Evolutionary conservation across 2,113 vertebrate species (phyloP).

Genomic region (Struthidea cinerea): DNA sequence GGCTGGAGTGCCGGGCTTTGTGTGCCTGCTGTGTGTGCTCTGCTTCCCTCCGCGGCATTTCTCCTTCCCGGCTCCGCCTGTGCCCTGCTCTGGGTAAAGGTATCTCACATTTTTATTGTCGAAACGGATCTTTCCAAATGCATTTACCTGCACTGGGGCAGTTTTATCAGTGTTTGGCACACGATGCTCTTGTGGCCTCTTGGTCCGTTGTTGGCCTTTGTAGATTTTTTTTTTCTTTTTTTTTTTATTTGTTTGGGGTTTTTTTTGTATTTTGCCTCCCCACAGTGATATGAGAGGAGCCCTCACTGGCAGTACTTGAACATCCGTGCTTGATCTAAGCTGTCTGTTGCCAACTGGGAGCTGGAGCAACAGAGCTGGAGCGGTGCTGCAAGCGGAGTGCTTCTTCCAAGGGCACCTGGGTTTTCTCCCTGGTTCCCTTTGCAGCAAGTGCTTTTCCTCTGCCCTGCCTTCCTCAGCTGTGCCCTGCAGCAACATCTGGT

Average conservation of each 20-base stretch:
- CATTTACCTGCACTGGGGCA: not conserved
- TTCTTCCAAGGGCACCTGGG: constrained; percentile 46
- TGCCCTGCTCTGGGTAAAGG: not conserved
- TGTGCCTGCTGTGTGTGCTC: not conserved
- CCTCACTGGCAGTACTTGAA: not conserved
- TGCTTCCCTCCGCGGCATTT: not conserved
- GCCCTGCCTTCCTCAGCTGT: constrained; percentile 30
- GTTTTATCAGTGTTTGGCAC: not conserved
- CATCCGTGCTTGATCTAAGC: not conserved
- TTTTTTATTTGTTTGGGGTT: not conserved
- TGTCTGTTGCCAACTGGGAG: not conserved
- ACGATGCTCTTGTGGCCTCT: not conserved
- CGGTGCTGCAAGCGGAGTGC: not conserved
- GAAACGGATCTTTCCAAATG: not conserved
- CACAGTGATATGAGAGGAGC: not conserved
- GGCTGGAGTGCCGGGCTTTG: not conserved
- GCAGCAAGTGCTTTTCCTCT: not conserved
- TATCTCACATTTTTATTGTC: not conserved
- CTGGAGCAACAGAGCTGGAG: not conserved
- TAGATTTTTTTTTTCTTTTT: not conserved
- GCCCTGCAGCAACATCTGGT: constrained; percentile 49
- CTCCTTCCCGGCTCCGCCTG: not conserved
- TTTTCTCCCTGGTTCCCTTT: not conserved
- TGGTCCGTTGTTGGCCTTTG: fast-evolving
- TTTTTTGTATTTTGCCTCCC: not conserved